phyloP scores from a whole-genome alignment of 2,113 vertebrate species.

The Isurus oxyrinchus region DNA sequence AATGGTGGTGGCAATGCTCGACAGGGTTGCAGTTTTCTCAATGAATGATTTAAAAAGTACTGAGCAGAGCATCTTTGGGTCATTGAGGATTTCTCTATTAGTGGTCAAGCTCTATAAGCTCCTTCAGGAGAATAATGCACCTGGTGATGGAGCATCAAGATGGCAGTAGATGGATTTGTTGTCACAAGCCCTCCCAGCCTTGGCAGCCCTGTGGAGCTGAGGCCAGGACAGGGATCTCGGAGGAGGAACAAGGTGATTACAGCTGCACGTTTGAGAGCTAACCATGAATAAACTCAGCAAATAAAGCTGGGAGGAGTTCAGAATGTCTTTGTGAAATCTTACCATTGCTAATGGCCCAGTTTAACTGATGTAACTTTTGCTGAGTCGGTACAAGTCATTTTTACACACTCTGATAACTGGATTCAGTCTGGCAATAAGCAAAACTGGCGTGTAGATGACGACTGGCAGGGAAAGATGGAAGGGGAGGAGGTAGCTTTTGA shows the following conservation, averaged over 20 bases:
- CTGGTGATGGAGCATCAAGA: no score
- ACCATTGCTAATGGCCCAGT: background rate
- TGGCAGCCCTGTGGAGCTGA: no score
- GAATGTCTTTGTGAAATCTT: background rate
- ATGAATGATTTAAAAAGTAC: background rate
- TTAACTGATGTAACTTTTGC: background rate
- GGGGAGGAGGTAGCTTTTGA: background rate
- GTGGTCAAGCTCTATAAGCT: no score
- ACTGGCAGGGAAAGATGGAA: background rate
- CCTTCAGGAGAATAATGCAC: no score
- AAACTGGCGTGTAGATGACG: background rate
- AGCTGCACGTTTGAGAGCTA: background rate
- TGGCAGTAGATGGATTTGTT: no score
- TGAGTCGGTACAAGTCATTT: background rate
- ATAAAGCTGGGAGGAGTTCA: background rate
- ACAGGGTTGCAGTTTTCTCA: background rate
- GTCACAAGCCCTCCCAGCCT: no score
- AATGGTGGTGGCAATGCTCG: background rate
- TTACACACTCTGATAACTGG: background rate
- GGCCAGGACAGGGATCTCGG: background rate
- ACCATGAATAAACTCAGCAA: background rate
- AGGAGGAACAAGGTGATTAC: background rate
- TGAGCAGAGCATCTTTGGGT: no score
- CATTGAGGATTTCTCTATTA: no score
- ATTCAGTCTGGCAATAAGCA: background rate